phyloP scores from a whole-genome alignment of 2,113 vertebrate genomes.

The Mus pahari region DNA sequence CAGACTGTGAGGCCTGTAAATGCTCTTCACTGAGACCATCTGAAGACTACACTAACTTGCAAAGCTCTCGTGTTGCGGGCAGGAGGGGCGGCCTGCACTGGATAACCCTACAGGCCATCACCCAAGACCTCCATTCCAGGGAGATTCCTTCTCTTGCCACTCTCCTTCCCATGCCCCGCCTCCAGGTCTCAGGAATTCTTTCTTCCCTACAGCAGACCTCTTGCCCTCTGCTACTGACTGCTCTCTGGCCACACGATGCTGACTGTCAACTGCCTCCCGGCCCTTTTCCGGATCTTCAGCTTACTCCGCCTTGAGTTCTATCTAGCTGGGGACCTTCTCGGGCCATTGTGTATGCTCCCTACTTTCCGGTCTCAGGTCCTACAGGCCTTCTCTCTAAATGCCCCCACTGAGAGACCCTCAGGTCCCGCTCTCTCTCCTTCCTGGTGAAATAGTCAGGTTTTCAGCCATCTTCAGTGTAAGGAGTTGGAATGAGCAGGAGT shows the following conservation, averaged over 20 bases:
- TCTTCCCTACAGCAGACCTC: neutral
- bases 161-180: neutral
- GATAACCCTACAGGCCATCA: neutral
- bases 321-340: neutral
- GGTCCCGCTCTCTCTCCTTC: neutral
- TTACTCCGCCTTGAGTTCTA: neutral
- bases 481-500: neutral
- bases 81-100: neutral
- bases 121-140: neutral
- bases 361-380: neutral
- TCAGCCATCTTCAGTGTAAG: neutral
- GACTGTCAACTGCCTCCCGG: neutral
- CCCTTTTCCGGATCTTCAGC: neutral
- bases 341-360: neutral
- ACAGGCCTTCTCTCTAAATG: neutral
- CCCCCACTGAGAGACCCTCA: neutral
- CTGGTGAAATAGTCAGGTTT: neutral
- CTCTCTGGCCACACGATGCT: neutral
- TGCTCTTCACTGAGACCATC: neutral
- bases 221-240: neutral
- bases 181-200: neutral
- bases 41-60: neutral
- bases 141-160: neutral
- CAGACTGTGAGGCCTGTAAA: no score
- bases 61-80: neutral